Base-by-base conservation (phyloP, 2,113 vertebrate species). In the Callopanchax toddi region DNA sequence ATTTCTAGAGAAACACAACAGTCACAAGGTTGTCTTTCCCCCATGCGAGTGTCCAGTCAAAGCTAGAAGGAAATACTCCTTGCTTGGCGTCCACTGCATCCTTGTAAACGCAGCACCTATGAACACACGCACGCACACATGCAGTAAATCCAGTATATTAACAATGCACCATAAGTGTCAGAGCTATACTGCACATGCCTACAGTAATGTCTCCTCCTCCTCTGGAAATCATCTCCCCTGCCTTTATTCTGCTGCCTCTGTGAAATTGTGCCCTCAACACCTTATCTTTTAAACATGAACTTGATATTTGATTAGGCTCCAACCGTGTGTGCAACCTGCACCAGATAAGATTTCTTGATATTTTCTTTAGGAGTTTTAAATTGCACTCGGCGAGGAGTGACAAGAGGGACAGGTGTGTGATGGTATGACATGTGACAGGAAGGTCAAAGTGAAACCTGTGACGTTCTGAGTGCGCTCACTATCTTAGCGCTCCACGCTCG, bases 281-380 rank as follows among this genome's bases (percentile, higher is more conserved):
- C 71, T 81, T 60, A 84, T 87, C 79, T 87, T 87, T 88, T 74
- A 89, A 86, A 84, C 83, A 87, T 84, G 60, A 85, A 58, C 60
- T 68, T 71, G 43, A 53, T 66, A 84, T 84, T 69, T 76, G 50
- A 86, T 81, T 76, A 72, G 32, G 44, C 64, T 60, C 42, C 34
- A 39, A 23, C 49, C 17, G 70, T 39, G 53, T 11, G 13, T 23
- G n/a, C 48, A 67, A 55, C 17, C 70, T 49, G 61, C 61, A 39
- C 18, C 6, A 71, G 34, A 81, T 62, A 44, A 60, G 69, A 82
- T 80, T 80, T 29, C 11, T 60, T 76, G 54, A 83, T 74, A 45
- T 71, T 68, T 75, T 65, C 56, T 36, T 21, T 5, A 26, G 40
- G 17, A 15, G 50, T 43, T 39, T 65, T 58, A 40, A 79, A 78